Base-by-base conservation (phyloP, 2,888 invertebrate genomes). In the Tigriopus californicus region DNA sequence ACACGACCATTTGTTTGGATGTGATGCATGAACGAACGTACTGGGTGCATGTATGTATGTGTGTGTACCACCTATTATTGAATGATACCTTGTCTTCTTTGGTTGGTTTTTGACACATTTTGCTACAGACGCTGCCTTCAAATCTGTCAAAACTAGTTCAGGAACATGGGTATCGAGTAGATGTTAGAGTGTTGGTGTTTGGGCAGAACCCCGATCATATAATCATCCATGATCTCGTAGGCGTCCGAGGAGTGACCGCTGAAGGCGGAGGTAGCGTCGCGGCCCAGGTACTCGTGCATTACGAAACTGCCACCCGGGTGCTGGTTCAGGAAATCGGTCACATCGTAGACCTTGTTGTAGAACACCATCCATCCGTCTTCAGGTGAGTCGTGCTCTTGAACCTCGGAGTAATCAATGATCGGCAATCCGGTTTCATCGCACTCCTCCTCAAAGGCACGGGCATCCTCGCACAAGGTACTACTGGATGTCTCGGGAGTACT, bases 241-340 rank as follows among this genome's bases (percentile, higher is more conserved):
- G 82, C 82, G 62, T 79, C 77, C 52, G 69, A 69, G 63, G 81
- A 81, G 67, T 82, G 82, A 75, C 71, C 51, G 68, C 56, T 12
- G 24, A 82, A 76, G 13, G 75, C 77, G 18, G 72, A 69, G 20
- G 73, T 68, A 41, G 82, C 70, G 57, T 76, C 76, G 65, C 74
- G 76, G 4, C 76, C 76, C 65, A 74, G 71, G 64, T 74, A 80
- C n/a, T 70, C 70, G 64, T 75, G 72, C 1, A 85, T 69, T 1
- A 80, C 80, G 65, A 79, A 80, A 0, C 77, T 68, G 0, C 85
- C 85, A 0, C 85, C 85, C 0, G 85, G 85, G 69, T 85, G 85
- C 65, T 82, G 80, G 57, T 75, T 75, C 56, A 82, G 65, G 66
- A 85, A 84, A 41, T 73, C 69, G 52, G 76, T 72, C 58, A 85